These are phyloP conservation scores for Cosmopolites sordidus DNA, from an alignment of 2,888 invertebrate genomes.

Conservation along the genomic window DNA sequence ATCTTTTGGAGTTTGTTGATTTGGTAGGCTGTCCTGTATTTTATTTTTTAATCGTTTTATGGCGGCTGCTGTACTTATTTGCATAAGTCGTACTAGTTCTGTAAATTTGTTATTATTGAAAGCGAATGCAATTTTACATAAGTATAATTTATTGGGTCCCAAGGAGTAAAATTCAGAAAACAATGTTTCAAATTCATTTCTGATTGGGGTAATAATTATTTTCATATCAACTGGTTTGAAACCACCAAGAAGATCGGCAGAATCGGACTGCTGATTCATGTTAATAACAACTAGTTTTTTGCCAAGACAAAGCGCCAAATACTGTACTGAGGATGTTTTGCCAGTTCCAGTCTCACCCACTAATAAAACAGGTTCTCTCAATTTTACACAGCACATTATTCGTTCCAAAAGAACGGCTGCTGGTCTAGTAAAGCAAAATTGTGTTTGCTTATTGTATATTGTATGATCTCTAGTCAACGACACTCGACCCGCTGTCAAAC, in stretches of 20 bases:
- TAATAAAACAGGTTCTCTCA: slow-evolving; percentile 85
- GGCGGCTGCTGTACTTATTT: slow-evolving; percentile 67
- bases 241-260: slow-evolving; percentile 93
- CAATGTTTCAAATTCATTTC: slow-evolving; percentile 59
- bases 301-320: slow-evolving; percentile 77
- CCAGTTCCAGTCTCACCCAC: slow-evolving; percentile 99
- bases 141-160: slow-evolving; percentile 76
- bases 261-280: slow-evolving; percentile 98
- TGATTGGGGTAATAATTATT: slow-evolving; percentile 75
- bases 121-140: slow-evolving; percentile 73
- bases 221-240: slow-evolving; percentile 93
- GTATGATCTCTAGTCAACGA: slow-evolving; percentile 43
- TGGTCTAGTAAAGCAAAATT: slow-evolving; percentile 79
- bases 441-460: slow-evolving; percentile 40
- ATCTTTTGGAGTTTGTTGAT: slow-evolving; percentile 41
- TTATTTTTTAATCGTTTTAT: slow-evolving; percentile 50
- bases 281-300: slow-evolving; percentile 90
- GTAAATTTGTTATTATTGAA: slow-evolving; percentile 70
- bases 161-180: slow-evolving; percentile 75
- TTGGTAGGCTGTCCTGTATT: slow-evolving; percentile 21
- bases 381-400: slow-evolving; percentile 76
- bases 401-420: slow-evolving; percentile 81
- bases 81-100: slow-evolving; percentile 71
- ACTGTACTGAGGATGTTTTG: slow-evolving; percentile 93
- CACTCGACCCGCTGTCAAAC: slow-evolving; percentile 70